These are phyloP conservation scores for Belonocnema kinseyi DNA, from an alignment of 1,140 invertebrate genomes.

Conservation along the genomic window DNA sequence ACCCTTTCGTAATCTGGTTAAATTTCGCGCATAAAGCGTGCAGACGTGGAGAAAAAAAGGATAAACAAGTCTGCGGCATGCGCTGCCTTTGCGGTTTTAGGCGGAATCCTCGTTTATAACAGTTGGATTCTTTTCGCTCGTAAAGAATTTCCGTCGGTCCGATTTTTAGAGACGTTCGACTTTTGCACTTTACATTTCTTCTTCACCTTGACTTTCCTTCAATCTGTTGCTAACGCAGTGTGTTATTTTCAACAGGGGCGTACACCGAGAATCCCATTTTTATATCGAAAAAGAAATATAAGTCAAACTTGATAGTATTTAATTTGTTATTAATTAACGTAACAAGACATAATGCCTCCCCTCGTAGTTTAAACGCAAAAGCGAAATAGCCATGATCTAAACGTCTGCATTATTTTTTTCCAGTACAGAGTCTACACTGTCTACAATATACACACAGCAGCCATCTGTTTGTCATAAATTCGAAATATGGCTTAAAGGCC, in stretches of 20 bases:
- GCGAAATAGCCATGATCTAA: too few species aligned
- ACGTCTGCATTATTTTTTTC: not conserved
- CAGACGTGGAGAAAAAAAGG: not conserved
- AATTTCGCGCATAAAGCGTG: not conserved
- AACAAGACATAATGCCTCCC: too few species aligned
- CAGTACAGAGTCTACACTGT: not conserved
- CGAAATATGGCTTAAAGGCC: not conserved
- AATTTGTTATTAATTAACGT: too few species aligned
- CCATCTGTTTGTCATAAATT: slow-evolving; percentile 3
- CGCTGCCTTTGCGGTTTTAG: not conserved
- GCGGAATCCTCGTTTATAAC: not conserved
- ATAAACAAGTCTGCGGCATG: not conserved
- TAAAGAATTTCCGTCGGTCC: not conserved
- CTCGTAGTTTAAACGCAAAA: too few species aligned
- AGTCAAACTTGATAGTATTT: too few species aligned
- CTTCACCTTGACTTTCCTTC: too few species aligned
- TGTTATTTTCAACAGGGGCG: too few species aligned
- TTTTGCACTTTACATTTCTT: too few species aligned
- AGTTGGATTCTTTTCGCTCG: not conserved
- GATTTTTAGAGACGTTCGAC: too few species aligned
- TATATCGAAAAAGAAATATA: too few species aligned
- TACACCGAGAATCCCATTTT: too few species aligned
- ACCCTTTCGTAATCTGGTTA: not conserved
- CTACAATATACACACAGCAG: not conserved
- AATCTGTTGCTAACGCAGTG: too few species aligned